Conservation (phyloP, 2,113 vertebrate species). For the Hippopotamus amphibius region DNA sequence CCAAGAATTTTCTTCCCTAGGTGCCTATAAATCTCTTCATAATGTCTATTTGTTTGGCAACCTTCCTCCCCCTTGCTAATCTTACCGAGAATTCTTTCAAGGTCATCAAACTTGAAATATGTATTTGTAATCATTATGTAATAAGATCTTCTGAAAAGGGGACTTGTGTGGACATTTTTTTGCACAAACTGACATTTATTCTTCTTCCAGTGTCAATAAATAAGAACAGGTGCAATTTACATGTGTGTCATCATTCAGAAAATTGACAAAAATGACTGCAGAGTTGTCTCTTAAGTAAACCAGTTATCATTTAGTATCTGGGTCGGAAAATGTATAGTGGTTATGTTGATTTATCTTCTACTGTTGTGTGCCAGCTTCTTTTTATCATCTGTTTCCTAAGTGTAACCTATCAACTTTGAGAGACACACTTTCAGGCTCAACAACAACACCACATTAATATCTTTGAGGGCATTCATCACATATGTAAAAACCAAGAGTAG, state of each 20-base stretch:
- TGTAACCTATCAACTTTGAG: not conserved
- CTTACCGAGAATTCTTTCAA: slow-evolving; percentile 40
- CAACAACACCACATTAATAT: not conserved
- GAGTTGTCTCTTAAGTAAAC: not conserved
- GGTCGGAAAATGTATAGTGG: not conserved
- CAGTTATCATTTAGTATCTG: not conserved
- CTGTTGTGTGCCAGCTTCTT: not conserved
- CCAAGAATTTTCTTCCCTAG: not conserved
- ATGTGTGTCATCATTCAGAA: slow-evolving; percentile 13
- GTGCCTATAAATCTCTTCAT: not conserved
- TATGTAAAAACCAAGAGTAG: not conserved
- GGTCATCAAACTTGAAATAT: slow-evolving; percentile 25
- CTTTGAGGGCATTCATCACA: not conserved
- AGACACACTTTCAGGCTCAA: not conserved
- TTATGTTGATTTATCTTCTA: not conserved
- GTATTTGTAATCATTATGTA: slow-evolving; percentile 17
- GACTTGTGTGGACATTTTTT: not conserved
- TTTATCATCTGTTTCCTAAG: not conserved
- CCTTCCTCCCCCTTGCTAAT: not conserved
- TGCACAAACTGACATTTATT: slow-evolving; percentile 13
- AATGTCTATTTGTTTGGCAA: not conserved
- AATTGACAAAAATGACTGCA: not conserved
- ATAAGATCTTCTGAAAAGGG: not conserved
- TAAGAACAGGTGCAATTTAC: not conserved
- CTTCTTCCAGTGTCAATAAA: not conserved